Base-by-base conservation (phyloP, 1,140 invertebrate genomes). In the Ruditapes philippinarum region DNA sequence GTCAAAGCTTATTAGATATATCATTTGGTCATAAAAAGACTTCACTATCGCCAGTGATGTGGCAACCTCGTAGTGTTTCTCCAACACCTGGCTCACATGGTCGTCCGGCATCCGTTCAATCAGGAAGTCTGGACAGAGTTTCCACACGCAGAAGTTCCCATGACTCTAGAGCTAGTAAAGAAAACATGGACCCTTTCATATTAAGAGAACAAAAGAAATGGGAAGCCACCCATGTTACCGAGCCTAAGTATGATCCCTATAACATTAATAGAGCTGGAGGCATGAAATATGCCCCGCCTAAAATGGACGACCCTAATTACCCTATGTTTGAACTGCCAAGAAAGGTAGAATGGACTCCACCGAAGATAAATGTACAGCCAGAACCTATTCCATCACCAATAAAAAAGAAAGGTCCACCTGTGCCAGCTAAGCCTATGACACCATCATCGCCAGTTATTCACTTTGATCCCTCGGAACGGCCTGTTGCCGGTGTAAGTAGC, bases 251-350 rank as follows among this genome's bases (percentile, higher is more conserved):
- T n/a, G 25, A 60, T 36, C 22, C 40, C 12, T 60, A 60, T 36
- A 38, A 65, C 11, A 12, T 1, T 25, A 22, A 33, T 17, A 87
- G 38, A 78, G 2, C 57, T 0, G 51, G 54, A 12, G 62, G 25
- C 3, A 65, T 60, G 14, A 83, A 31, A 22, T 78, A 87, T 45
- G 25, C 19, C 12, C n/a, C 73, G 7, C 70, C 84, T 2, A 87
- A 78, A 87, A 49, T 78, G 42, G 45, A 62, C 73, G 84, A 87
- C 57, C 84, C 84, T 0, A 87, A 87, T 25, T 87, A 87, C n/a
- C 84, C 84, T n/a, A 87, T 87, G 84, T 87, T 87, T 78, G 84
- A 87, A 76, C 28, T 87, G 57, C 84, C 84, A 62, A 78, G 62
- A 11, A 68, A 65, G 28, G 57, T 45, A 28, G 51, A 51, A 33